These are phyloP conservation scores for Chymomyza costata DNA, from an alignment of 1,140 invertebrate genomes.

Conservation along the genomic window DNA sequence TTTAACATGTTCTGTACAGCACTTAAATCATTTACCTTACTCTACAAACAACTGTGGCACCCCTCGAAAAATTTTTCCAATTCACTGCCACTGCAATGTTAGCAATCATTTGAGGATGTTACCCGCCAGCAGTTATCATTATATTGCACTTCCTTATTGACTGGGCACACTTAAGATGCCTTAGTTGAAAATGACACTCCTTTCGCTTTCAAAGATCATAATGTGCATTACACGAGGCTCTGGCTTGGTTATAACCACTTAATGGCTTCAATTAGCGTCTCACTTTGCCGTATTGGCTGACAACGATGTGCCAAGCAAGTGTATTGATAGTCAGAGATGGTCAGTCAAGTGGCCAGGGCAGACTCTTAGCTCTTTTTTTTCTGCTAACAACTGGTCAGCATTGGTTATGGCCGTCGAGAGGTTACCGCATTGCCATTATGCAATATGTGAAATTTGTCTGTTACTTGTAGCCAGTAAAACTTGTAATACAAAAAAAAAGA, in stretches of 20 bases:
- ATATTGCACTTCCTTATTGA: constrained; percentile 64
- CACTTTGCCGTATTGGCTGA: constrained; percentile 52
- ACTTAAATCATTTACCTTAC: no score
- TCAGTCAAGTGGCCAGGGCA: constrained; percentile 1
- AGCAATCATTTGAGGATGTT: constrained; percentile 28
- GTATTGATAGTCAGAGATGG: constrained; percentile 37
- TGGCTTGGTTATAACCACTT: constrained; percentile 42
- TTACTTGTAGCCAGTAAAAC: constrained; percentile 8
- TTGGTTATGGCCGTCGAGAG: no score
- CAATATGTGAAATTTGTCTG: constrained; percentile 51
- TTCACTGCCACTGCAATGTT: constrained; percentile 19
- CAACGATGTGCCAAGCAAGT: constrained; percentile 48
- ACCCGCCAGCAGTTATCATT: constrained; percentile 51
- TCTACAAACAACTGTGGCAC: no score
- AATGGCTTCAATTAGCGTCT: constrained; percentile 67
- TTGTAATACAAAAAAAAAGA: no score
- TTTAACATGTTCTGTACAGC: no score
- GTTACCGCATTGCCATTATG: constrained; percentile 59
- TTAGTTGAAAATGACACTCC: constrained; percentile 44
- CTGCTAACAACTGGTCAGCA: constrained; percentile 59
- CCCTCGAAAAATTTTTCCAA: no score
- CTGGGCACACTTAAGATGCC: constrained; percentile 8
- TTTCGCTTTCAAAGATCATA: constrained; percentile 40
- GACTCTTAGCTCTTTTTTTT: constrained; percentile 23
- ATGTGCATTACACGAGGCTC: constrained; percentile 11